These are phyloP conservation scores for Villa cingulata DNA, from an alignment of 2,888 invertebrate species.

Conservation along the genomic window DNA sequence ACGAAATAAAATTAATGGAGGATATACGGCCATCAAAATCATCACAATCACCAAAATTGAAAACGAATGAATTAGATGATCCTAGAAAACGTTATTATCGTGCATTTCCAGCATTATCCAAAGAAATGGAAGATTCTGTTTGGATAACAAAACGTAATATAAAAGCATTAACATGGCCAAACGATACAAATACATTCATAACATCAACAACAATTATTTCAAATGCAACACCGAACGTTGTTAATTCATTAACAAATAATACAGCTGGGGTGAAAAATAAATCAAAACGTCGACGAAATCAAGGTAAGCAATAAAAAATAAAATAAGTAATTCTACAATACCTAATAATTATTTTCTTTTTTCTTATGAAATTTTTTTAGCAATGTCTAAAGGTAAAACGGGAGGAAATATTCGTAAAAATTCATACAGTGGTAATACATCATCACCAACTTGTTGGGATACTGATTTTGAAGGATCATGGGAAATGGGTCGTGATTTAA, in stretches of 20 bases:
- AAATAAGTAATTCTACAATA: neutral
- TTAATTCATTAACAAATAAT: conserved; percentile 22
- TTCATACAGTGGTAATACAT: conserved; percentile 13
- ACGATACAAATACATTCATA: conserved; percentile 6
- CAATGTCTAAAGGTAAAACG: conserved; percentile 22
- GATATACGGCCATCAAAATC: conserved; percentile 15
- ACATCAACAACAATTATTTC: conserved; percentile 4
- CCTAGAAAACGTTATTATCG: conserved; percentile 63
- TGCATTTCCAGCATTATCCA: conserved; percentile 58
- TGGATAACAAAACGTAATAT: conserved; percentile 21
- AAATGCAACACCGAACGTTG: conserved; percentile 11
- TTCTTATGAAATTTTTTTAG: conserved; percentile 14
- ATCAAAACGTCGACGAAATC: conserved; percentile 27
- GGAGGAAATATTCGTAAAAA: conserved; percentile 6
- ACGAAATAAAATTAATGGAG: conserved; percentile 17
- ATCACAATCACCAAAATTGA: conserved; percentile 1
- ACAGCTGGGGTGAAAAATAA: conserved; percentile 26
- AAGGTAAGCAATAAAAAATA: conserved; percentile 16
- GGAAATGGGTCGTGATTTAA: conserved; percentile 31
- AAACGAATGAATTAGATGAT: conserved; percentile 32
- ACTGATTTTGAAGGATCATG: conserved; percentile 30
- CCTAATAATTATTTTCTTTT: neutral
- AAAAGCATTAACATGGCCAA: conserved; percentile 25
- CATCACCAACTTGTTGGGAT: conserved; percentile 25
- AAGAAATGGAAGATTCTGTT: conserved; percentile 31